These are phyloP conservation scores for Pachycephala philippinensis DNA, from an alignment of 2,113 vertebrate genomes.

Conservation along the genomic window DNA sequence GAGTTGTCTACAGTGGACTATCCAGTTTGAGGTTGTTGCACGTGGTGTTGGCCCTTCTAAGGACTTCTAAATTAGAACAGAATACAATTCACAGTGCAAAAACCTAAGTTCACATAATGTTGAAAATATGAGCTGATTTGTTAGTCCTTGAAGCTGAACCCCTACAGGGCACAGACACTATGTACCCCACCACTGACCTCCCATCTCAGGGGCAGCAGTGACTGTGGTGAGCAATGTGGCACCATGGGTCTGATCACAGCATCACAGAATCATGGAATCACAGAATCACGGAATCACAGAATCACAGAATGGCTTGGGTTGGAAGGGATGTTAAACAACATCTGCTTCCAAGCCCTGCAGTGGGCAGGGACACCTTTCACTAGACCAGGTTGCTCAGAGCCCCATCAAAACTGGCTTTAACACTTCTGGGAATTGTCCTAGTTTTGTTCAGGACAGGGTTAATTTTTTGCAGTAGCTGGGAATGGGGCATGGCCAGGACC, in stretches of 20 bases:
- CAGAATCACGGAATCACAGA: not conserved
- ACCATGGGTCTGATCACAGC: rapidly evolving
- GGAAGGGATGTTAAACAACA: not conserved
- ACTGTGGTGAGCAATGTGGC: not conserved
- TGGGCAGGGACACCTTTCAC: not conserved
- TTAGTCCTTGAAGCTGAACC: not conserved
- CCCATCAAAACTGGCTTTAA: not conserved
- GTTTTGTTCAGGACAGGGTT: not conserved
- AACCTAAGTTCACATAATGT: not conserved
- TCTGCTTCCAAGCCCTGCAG: not conserved
- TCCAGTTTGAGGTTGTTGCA: not conserved
- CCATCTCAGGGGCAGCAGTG: not conserved
- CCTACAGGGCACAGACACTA: rapidly evolving
- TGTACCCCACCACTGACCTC: not conserved
- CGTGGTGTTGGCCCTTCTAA: not conserved
- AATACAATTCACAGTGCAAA: not conserved
- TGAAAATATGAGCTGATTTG: not conserved
- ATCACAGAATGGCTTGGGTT: not conserved
- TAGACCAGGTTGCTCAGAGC: not conserved
- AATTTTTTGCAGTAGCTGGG: not conserved
- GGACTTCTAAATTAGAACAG: not conserved
- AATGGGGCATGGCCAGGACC: not conserved
- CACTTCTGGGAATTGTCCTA: not conserved
- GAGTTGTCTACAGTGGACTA: not conserved
- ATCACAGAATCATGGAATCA: not conserved